These are phyloP conservation scores for Drosophila setosimentum DNA, from an alignment of 2,888 invertebrate genomes.

Conservation along the genomic window DNA sequence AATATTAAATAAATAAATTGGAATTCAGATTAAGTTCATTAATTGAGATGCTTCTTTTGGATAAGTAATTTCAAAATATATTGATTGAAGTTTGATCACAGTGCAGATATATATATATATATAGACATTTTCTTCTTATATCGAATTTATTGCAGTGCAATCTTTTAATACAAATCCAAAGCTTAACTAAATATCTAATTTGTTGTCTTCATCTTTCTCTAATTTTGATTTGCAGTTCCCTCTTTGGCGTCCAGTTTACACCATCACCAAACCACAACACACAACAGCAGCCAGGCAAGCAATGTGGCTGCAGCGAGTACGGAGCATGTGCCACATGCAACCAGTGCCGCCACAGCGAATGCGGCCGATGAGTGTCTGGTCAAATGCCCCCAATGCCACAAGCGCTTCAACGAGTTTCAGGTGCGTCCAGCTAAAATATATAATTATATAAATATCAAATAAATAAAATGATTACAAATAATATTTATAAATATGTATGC, in stretches of 20 bases:
- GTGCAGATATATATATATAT: not conserved
- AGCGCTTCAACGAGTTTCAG: slow-evolving; percentile 84
- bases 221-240: slow-evolving; percentile 83
- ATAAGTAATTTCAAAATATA: not conserved
- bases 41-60: not conserved
- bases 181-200: not conserved
- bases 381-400: slow-evolving; percentile 86
- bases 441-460: not conserved
- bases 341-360: slow-evolving; percentile 55
- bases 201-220: too few relatives aligned
- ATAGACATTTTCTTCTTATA: not conserved
- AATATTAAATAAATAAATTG: too few relatives aligned
- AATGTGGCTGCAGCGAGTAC: slow-evolving; percentile 59
- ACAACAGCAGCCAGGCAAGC: slow-evolving; percentile 63
- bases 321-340: slow-evolving; percentile 71
- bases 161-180: not conserved
- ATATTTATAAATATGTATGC: not conserved
- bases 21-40: not conserved
- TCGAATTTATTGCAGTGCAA: not conserved
- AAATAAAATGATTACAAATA: not conserved
- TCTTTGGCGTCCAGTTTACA: slow-evolving; percentile 84
- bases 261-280: slow-evolving; percentile 76
- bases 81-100: not conserved
- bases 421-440: slow-evolving; percentile 54
- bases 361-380: slow-evolving; percentile 83